Evolutionary conservation across 2,888 invertebrate species (phyloP).

Genomic region (Yponomeuta plumbellus): DNA sequence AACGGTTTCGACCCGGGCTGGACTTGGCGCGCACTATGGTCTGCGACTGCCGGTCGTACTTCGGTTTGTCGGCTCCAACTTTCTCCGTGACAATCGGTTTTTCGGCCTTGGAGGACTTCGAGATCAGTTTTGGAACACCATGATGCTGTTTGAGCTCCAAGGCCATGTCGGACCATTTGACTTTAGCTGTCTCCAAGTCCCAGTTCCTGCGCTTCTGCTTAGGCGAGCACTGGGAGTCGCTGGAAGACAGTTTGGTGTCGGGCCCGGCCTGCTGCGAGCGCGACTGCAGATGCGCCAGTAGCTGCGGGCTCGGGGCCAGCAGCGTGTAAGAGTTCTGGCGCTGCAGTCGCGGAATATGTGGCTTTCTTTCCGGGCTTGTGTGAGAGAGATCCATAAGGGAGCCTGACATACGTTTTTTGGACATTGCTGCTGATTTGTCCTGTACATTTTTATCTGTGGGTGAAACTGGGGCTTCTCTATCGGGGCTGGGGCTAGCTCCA

Average conservation of each 20-base stretch:
- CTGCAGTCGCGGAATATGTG: constrained; percentile 69
- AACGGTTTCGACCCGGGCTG: background rate
- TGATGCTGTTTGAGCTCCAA: constrained; percentile 48
- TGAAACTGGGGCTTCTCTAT: background rate
- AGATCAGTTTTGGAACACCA: constrained; percentile 3
- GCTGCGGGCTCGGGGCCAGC: constrained; percentile 84
- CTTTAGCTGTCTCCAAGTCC: constrained; percentile 67
- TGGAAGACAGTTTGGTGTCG: constrained; percentile 71
- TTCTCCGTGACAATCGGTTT: background rate
- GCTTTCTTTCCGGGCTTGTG: constrained; percentile 42
- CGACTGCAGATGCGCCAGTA: constrained; percentile 79
- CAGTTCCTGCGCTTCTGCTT: constrained; percentile 63
- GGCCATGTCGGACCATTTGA: constrained; percentile 72
- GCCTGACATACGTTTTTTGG: constrained; percentile 34
- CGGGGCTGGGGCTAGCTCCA: background rate
- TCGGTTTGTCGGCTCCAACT: background rate
- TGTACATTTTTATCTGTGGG: background rate
- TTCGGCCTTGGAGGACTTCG: background rate
- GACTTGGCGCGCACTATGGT: background rate
- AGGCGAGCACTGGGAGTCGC: constrained; percentile 55
- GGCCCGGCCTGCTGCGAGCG: constrained; percentile 64
- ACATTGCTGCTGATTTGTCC: background rate
- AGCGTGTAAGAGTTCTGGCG: constrained; percentile 86
- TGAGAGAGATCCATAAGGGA: constrained; percentile 63
- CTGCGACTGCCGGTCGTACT: background rate